Evolutionary conservation across 2,113 vertebrate species (phyloP).

Genomic region (Bambusicola thoracicus): DNA sequence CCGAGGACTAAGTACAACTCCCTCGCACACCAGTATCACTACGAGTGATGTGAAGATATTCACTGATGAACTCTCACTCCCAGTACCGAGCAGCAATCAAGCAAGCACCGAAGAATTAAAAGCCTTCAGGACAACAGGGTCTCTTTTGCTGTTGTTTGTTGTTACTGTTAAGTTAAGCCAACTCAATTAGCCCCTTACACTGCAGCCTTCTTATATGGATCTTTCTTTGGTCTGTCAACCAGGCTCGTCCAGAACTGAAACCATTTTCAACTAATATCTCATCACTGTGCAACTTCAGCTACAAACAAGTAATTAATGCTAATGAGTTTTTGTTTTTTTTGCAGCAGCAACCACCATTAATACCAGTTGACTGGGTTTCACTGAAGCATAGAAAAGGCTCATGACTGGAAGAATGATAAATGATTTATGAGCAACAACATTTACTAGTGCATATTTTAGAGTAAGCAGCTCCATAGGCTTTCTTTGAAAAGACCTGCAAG

Average conservation of each 20-base stretch:
- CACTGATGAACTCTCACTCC: neutral
- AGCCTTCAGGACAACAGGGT: neutral
- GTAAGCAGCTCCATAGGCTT: slow-evolving; percentile 42
- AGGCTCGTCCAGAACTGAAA: slow-evolving; percentile 30
- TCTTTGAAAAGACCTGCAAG: neutral
- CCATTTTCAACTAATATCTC: slow-evolving; percentile 49
- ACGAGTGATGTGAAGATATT: neutral
- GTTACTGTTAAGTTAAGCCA: slow-evolving; percentile 43
- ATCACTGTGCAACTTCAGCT: slow-evolving; percentile 42
- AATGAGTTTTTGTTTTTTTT: slow-evolving; percentile 20
- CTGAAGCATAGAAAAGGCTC: slow-evolving; percentile 65
- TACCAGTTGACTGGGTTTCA: slow-evolving; percentile 66
- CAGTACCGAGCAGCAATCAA: neutral
- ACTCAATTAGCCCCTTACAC: slow-evolving; percentile 38
- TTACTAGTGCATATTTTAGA: slow-evolving; percentile 51
- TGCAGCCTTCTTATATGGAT: slow-evolving; percentile 20
- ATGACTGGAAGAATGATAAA: slow-evolving; percentile 67
- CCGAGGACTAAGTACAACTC: neutral
- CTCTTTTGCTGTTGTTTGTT: neutral
- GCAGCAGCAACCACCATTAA: slow-evolving; percentile 58
- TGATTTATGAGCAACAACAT: slow-evolving; percentile 69
- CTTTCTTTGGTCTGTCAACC: slow-evolving; percentile 46
- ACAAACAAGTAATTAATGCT: slow-evolving; percentile 70
- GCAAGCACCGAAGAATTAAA: slow-evolving; percentile 3
- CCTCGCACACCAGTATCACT: neutral